Evolutionary conservation across 2,113 vertebrate genomes (phyloP).

Genomic region (Rhadina sibilatrix): DNA sequence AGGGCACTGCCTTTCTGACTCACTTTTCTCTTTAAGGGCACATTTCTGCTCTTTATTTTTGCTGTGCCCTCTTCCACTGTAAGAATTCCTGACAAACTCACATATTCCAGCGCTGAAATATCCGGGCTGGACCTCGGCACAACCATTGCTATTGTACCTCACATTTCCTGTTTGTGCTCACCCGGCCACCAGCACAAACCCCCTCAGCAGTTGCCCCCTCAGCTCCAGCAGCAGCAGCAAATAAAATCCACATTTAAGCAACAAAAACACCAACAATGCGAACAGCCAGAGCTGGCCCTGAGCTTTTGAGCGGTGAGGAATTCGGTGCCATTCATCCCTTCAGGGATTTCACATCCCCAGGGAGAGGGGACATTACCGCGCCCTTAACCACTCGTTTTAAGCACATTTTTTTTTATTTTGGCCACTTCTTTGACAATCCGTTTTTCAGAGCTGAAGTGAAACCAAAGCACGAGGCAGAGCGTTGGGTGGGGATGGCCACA

Average conservation of each 20-base stretch:
- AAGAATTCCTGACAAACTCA: background rate
- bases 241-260: background rate
- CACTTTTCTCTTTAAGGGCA: background rate
- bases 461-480: background rate
- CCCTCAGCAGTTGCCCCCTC: slow-evolving; percentile 1
- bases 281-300: background rate
- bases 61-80: background rate
- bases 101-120: background rate
- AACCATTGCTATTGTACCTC: background rate
- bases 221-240: background rate
- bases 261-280: background rate
- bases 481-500: background rate
- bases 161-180: slow-evolving; percentile 27
- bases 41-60: background rate
- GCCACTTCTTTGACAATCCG: background rate
- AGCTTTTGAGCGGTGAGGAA: background rate
- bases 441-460: slow-evolving; percentile 26
- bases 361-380: background rate
- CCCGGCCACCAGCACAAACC: background rate
- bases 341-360: background rate
- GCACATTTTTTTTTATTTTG: background rate
- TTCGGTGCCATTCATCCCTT: background rate
- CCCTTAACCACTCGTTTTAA: background rate
- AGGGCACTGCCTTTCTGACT: background rate
- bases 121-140: background rate